phyloP scores from a whole-genome alignment of 2,797 vertebrate genomes.

The Danio choprae region DNA sequence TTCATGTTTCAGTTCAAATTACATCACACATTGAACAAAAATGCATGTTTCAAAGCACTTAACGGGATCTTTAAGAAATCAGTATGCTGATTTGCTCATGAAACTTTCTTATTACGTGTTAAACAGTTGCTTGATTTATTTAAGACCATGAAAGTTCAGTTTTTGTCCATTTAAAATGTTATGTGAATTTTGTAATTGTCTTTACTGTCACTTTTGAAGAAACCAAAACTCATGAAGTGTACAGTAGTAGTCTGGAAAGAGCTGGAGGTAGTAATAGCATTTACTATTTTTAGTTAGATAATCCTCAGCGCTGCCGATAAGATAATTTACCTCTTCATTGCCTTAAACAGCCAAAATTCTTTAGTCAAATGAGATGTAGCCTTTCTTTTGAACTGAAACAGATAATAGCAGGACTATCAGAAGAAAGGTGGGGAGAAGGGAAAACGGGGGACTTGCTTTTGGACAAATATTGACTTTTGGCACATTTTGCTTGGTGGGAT shows the following conservation, averaged over 20 bases:
- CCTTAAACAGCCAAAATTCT: background rate
- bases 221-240: background rate
- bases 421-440: background rate
- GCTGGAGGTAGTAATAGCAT: background rate
- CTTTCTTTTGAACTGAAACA: background rate
- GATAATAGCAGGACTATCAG: background rate
- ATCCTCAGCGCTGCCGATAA: background rate
- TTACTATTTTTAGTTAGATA: background rate
- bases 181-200: background rate
- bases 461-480: constrained; percentile 66
- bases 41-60: too few relatives aligned
- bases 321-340: background rate
- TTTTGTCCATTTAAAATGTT: too few relatives aligned
- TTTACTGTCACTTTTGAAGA: background rate
- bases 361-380: background rate
- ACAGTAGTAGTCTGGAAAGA: background rate
- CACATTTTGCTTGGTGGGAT: constrained; percentile 51
- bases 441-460: constrained; percentile 26
- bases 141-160: too few relatives aligned
- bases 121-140: background rate
- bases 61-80: background rate
- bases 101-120: background rate
- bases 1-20: too few relatives aligned
- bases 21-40: too few relatives aligned
- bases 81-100: background rate